Evolutionary conservation across 1,140 invertebrate genomes (phyloP).

Genomic region (Bombus consobrinus): DNA sequence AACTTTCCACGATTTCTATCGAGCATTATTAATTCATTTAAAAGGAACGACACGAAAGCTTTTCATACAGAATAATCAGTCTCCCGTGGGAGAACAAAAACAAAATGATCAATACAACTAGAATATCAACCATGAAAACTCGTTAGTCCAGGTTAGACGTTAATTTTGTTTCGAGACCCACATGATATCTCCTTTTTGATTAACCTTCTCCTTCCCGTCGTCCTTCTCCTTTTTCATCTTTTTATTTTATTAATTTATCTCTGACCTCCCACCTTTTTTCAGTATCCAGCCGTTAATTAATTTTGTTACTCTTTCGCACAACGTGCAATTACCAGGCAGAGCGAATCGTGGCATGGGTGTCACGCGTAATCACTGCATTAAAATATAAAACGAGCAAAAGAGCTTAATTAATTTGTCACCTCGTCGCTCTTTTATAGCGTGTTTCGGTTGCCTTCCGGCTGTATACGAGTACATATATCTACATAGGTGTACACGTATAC

Average conservation of each 20-base stretch:
- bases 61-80: background rate
- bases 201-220: background rate
- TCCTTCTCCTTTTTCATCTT: background rate
- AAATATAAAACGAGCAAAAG: constrained; percentile 38
- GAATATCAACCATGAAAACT: background rate
- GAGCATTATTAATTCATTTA: background rate
- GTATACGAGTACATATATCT: background rate
- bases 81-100: background rate
- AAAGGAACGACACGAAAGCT: background rate
- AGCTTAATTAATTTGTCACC: constrained; percentile 67
- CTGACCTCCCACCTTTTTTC: background rate
- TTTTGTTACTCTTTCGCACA: constrained; percentile 9
- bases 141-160: background rate
- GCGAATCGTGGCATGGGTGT: too few species aligned
- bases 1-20: constrained; percentile 2
- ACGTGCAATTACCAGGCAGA: background rate
- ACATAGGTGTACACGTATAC: too few species aligned
- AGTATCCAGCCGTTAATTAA: constrained; percentile 36
- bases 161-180: background rate
- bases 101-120: background rate
- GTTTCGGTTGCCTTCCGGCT: constrained; percentile 42
- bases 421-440: constrained; percentile 35
- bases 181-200: background rate
- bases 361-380: constrained; percentile 29
- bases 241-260: background rate